phyloP scores from a whole-genome alignment of 2,888 invertebrate genomes.

The Mantis religiosa region DNA sequence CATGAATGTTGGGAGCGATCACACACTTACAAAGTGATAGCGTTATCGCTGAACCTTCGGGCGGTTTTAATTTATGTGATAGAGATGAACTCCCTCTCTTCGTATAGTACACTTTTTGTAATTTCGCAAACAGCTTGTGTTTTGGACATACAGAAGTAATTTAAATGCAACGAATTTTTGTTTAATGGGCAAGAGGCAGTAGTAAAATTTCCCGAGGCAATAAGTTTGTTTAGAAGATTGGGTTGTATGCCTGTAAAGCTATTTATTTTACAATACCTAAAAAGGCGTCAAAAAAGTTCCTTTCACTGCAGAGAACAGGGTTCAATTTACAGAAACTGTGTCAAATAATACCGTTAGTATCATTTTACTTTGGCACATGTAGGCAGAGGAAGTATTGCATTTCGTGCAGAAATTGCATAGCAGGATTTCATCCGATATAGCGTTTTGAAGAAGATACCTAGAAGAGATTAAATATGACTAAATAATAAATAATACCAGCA shows the following conservation, averaged over 20 bases:
- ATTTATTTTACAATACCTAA: background rate
- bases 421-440: too few relatives aligned
- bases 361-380: too few relatives aligned
- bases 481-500: too few relatives aligned
- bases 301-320: too few relatives aligned
- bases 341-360: too few relatives aligned
- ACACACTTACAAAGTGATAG: background rate
- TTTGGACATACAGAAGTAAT: background rate
- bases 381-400: too few relatives aligned
- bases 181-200: background rate
- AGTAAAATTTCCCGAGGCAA: background rate
- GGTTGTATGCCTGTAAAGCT: background rate
- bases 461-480: too few relatives aligned
- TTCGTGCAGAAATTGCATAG: too few relatives aligned
- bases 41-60: background rate
- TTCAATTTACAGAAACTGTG: too few relatives aligned
- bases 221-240: background rate
- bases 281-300: background rate
- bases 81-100: background rate
- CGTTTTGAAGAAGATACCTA: too few relatives aligned
- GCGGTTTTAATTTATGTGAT: background rate
- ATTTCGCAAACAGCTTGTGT: background rate
- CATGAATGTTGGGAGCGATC: background rate
- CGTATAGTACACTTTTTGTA: background rate
- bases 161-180: background rate